phyloP scores from a whole-genome alignment of 2,113 vertebrate genomes.

The Boleophthalmus pectinirostris region DNA sequence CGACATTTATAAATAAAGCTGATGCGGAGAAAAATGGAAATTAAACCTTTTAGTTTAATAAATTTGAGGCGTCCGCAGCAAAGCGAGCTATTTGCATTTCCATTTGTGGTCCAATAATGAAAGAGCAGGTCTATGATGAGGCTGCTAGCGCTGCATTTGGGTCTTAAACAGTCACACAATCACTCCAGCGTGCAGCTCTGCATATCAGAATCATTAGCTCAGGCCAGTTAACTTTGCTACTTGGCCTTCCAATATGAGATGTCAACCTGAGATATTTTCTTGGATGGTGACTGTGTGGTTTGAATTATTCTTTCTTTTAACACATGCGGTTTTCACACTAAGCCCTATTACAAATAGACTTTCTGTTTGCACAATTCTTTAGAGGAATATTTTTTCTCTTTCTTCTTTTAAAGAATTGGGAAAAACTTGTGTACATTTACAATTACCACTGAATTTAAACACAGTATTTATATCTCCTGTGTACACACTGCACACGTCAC shows the following conservation, averaged over 20 bases:
- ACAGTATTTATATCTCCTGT: not conserved
- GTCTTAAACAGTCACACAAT: conserved; percentile 72
- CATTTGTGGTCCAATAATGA: conserved; percentile 85
- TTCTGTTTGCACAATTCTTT: not conserved
- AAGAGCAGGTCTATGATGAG: conserved; percentile 78
- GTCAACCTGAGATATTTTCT: conserved; percentile 51
- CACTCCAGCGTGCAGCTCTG: conserved; percentile 64
- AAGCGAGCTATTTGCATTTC: conserved; percentile 96
- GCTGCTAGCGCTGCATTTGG: conserved; percentile 67
- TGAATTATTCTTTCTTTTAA: conserved; percentile 3
- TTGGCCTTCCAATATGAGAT: conserved; percentile 61
- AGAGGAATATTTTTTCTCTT: not conserved
- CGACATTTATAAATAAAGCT: conserved; percentile 99
- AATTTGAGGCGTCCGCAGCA: conserved; percentile 89
- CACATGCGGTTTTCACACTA: not conserved
- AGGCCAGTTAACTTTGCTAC: conserved; percentile 66
- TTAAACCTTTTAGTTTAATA: conserved; percentile 99
- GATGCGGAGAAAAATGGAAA: conserved; percentile 99
- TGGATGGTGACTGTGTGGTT: conserved; percentile 1
- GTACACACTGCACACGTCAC: not conserved
- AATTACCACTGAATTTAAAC: not conserved
- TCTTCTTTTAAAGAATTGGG: not conserved
- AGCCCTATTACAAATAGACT: not conserved
- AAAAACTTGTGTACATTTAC: not conserved
- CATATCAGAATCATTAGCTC: conserved; percentile 73